phyloP scores from a whole-genome alignment of 2,797 vertebrate genomes.

The Botia kubotai region DNA sequence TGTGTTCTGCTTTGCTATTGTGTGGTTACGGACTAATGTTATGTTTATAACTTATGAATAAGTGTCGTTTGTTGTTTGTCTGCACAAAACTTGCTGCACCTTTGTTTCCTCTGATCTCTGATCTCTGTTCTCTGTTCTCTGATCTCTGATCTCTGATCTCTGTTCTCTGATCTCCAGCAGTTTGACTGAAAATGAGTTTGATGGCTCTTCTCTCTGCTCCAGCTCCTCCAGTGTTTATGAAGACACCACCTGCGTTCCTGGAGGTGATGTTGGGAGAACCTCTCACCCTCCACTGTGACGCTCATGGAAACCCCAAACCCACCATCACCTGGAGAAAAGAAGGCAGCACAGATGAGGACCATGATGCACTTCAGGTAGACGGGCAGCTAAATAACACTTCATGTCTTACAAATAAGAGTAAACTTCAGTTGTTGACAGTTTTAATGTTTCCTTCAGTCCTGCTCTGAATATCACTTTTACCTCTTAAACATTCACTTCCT shows the following conservation, averaged over 20 bases:
- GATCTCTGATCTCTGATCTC: too few relatives aligned
- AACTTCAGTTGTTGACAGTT: constrained; percentile 1
- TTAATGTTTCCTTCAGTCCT: neutral
- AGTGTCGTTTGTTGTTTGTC: too few relatives aligned
- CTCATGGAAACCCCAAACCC: constrained; percentile 89
- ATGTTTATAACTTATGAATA: too few relatives aligned
- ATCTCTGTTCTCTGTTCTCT: too few relatives aligned
- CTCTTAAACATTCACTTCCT: constrained; percentile 6
- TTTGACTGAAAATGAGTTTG: constrained; percentile 17
- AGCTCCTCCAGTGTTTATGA: constrained; percentile 91
- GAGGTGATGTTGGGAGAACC: constrained; percentile 86
- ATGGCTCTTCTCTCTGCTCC: constrained; percentile 52
- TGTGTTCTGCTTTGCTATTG: too few relatives aligned
- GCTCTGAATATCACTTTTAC: constrained; percentile 25
- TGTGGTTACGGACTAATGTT: too few relatives aligned
- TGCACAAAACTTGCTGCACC: too few relatives aligned
- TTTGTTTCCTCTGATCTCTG: too few relatives aligned
- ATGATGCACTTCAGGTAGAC: constrained; percentile 84
- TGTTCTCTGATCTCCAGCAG: too few relatives aligned
- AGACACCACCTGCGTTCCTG: constrained; percentile 85
- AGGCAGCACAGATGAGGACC: constrained; percentile 76
- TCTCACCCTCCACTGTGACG: constrained; percentile 86
- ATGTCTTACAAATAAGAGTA: neutral
- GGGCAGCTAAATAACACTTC: neutral
- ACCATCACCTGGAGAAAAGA: constrained; percentile 88